These are phyloP conservation scores for Puma concolor DNA, from an alignment of 2,113 vertebrate species.

Conservation along the genomic window DNA sequence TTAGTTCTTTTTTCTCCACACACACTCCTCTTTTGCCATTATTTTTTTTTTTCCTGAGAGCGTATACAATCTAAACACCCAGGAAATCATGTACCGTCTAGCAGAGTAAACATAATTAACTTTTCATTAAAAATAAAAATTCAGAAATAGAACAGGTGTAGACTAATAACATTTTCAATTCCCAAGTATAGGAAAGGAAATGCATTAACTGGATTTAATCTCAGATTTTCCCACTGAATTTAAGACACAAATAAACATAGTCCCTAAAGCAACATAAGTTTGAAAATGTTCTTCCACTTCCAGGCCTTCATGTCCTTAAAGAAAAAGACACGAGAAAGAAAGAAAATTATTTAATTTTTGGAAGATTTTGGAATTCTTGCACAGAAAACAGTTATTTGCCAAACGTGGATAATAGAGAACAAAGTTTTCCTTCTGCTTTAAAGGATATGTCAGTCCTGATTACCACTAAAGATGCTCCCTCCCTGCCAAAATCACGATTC, in stretches of 20 bases:
- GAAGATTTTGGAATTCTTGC: conserved; percentile 7
- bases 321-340: background rate
- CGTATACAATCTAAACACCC: background rate
- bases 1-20: background rate
- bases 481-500: background rate
- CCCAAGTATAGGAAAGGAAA: background rate
- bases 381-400: conserved; percentile 6
- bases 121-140: conserved; percentile 29
- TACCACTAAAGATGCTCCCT: background rate
- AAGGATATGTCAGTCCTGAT: background rate
- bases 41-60: background rate
- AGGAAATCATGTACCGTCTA: background rate
- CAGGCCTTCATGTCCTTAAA: background rate
- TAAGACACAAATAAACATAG: conserved; percentile 41
- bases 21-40: background rate
- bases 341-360: background rate
- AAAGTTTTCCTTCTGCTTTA: background rate
- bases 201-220: conserved; percentile 9
- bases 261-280: background rate
- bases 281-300: background rate
- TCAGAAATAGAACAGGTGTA: conserved; percentile 3
- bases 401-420: background rate
- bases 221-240: background rate
- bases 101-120: background rate
- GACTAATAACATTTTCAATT: background rate